A percentile compares a stretch with the other conserved stretches of the same genome.
Conservation (phyloP, 1,140 invertebrate species). For the Papilio dardanus region DNA sequence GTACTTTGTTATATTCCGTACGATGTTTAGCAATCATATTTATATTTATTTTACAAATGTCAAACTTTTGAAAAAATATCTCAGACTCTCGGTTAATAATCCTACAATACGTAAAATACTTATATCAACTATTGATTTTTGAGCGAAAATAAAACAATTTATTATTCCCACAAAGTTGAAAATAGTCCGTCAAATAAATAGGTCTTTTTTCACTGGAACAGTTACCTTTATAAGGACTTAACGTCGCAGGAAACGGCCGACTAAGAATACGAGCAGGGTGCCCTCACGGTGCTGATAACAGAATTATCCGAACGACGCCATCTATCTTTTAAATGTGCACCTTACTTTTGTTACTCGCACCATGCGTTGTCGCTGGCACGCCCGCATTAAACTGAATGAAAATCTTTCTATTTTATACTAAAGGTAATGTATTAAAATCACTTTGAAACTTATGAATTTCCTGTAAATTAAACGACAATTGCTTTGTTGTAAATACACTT, state of each 20-base stretch:
- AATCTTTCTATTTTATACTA: conserved; percentile 13
- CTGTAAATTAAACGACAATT: background rate
- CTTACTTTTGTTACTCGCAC: conserved; percentile 73
- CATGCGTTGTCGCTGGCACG: conserved; percentile 57
- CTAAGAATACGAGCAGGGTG: conserved; percentile 75
- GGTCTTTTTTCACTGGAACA: conserved; percentile 77
- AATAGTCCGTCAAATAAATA: conserved; percentile 75
- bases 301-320: conserved; percentile 82
- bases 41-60: background rate
- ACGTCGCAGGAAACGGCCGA: conserved; percentile 76
- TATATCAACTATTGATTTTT: background rate
- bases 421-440: background rate
- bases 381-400: conserved; percentile 40
- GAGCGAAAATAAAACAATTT: background rate
- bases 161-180: conserved; percentile 31
- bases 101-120: background rate
- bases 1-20: conserved; percentile 63
- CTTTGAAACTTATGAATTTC: background rate
- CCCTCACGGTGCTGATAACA: conserved; percentile 80
- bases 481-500: background rate
- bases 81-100: background rate
- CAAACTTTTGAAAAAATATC: background rate
- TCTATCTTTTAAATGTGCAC: conserved; percentile 83
- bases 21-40: conserved; percentile 54
- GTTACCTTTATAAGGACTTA: conserved; percentile 80